Base-by-base conservation (phyloP, 2,797 vertebrate species). In the Pseudochirops cupreus region DNA sequence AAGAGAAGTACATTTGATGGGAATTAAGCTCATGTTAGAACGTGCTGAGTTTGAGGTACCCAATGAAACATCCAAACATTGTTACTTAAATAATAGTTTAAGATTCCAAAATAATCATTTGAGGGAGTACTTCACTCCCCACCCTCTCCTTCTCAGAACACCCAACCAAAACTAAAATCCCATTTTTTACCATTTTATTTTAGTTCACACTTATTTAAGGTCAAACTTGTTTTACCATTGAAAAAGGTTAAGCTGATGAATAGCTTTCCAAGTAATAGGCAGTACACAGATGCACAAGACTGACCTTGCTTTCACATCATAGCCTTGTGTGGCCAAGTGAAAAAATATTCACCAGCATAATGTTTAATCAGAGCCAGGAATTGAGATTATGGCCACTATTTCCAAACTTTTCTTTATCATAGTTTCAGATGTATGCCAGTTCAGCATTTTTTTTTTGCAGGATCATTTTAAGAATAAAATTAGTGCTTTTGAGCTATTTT, bases 201-300 rank as follows among this genome's bases (percentile, higher is more conserved):
- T 24, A 46, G 18, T 2, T 82, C 39, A 82, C 9, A 46, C 74
- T 46, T 46, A 82, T 82, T 95, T 91, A 93, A 93, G 21, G 74
- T 96, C 26, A 95, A 46, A 56, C 12, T 67, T 28, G n/a, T 94
- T 94, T 57, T 87, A 33, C 95, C 58, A 90, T 57, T 90, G 53
- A 26, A 56, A 95, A 94, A 87, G 13, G 91, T 92, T 29, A 57
- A 89, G 29, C 67, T 39, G n/a, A 2, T 90, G 31, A 97, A 59
- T 62, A 57, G 3, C 62, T 95, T 31, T 95, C 52, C 89, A 33
- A 74, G 74, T 93, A 96, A 33, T 52, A 62, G 7, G 74, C 12
- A 82, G 39, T 24, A 14, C 21, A 82, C 0, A 24, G 67, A 5
- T 92, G 55, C 0, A 0, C 91, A 95, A 94, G 29, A 33, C 0